phyloP scores from a whole-genome alignment of 2,888 invertebrate species.

The Melinopterus prodromus region DNA sequence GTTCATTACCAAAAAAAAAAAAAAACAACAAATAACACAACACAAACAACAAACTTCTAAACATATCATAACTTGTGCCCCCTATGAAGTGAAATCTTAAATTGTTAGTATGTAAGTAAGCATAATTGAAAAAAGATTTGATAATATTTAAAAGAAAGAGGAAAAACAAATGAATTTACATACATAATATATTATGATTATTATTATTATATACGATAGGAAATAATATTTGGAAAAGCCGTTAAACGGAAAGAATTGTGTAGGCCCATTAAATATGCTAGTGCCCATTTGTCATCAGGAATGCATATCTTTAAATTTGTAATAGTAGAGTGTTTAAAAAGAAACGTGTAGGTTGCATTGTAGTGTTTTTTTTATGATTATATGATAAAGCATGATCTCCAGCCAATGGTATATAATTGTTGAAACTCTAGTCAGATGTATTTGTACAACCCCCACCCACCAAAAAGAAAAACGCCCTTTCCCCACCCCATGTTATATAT shows the following conservation, averaged over 20 bases:
- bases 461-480: background rate
- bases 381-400: slow-evolving; percentile 8
- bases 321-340: slow-evolving; percentile 11
- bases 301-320: background rate
- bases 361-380: slow-evolving; percentile 23
- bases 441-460: slow-evolving; percentile 59
- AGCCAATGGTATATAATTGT: slow-evolving; percentile 47
- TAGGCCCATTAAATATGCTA: slow-evolving; percentile 23
- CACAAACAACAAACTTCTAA: slow-evolving; percentile 76
- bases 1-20: background rate
- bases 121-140: slow-evolving; percentile 59
- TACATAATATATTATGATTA: slow-evolving; percentile 37
- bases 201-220: slow-evolving; percentile 35
- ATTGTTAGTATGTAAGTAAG: slow-evolving; percentile 61
- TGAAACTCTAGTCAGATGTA: slow-evolving; percentile 61
- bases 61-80: slow-evolving; percentile 84
- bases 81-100: slow-evolving; percentile 71
- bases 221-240: background rate
- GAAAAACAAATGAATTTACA: slow-evolving; percentile 40
- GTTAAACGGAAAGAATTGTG: slow-evolving; percentile 26
- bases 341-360: slow-evolving; percentile 20
- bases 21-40: background rate
- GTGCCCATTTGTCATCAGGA: background rate
- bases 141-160: slow-evolving; percentile 58
- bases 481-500: slow-evolving; percentile 59